These are phyloP conservation scores for Tanytarsus gracilentus DNA, from an alignment of 2,888 invertebrate genomes.

Conservation along the genomic window DNA sequence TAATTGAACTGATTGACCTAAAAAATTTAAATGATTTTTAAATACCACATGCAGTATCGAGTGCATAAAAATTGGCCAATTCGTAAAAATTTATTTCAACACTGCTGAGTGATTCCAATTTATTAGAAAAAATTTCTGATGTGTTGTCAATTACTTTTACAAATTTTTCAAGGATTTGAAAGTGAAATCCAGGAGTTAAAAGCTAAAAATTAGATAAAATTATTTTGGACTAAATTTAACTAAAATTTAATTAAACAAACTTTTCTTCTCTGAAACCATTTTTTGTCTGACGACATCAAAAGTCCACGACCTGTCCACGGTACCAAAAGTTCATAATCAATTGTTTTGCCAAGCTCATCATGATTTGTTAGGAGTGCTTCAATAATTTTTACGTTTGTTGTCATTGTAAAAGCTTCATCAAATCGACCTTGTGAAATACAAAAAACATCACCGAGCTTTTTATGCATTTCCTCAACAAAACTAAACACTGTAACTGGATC, in stretches of 20 bases:
- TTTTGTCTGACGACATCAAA: constrained; percentile 43
- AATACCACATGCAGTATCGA: constrained; percentile 49
- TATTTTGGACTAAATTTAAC: no score
- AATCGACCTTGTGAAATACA: not conserved
- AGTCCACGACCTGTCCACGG: constrained; percentile 46
- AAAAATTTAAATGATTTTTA: constrained; percentile 22
- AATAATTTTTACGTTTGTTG: not conserved
- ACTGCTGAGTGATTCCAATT: constrained; percentile 43
- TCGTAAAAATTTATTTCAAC: constrained; percentile 48
- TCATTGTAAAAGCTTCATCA: not conserved
- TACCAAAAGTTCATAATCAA: constrained; percentile 39
- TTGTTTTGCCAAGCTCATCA: constrained; percentile 45
- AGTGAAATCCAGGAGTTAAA: constrained; percentile 64
- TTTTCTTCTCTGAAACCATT: constrained; percentile 56
- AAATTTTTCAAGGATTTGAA: constrained; percentile 59
- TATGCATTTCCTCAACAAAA: not conserved
- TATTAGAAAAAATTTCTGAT: constrained; percentile 46
- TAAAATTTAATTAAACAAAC: no score
- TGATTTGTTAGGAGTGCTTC: constrained; percentile 43
- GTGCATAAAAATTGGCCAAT: constrained; percentile 46
- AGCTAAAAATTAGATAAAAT: no score
- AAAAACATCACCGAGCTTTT: not conserved
- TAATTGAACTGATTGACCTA: not conserved
- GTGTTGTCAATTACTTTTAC: constrained; percentile 55
- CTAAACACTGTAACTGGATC: not conserved